Percentiles rank a stretch among this genome's conserved stretches.
Conservation (phyloP, 2,113 vertebrate species). For the Mormyrus iriodes region DNA sequence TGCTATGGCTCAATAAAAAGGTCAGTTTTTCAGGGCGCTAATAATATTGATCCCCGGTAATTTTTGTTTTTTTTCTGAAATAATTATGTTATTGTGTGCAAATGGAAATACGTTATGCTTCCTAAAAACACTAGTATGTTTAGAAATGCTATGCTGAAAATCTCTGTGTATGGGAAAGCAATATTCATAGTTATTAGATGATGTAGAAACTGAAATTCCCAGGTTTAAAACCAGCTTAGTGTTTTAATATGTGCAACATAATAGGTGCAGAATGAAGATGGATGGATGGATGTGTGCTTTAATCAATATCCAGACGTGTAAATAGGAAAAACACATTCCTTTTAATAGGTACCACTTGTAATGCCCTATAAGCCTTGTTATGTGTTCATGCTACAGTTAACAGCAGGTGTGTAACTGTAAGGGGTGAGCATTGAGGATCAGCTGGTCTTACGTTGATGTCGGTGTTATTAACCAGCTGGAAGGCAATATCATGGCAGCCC, state of each 20-base stretch:
- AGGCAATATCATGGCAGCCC: conserved; percentile 64
- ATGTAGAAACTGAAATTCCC: neutral
- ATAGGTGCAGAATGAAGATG: neutral
- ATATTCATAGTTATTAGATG: neutral
- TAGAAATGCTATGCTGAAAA: too few relatives aligned
- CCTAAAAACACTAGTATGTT: too few relatives aligned
- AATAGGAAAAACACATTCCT: neutral
- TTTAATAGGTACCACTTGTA: neutral
- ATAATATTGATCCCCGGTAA: too few relatives aligned
- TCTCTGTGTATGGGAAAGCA: neutral
- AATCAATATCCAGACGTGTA: neutral
- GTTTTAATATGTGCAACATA: neutral
- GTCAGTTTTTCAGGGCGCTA: too few relatives aligned
- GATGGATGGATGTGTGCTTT: neutral
- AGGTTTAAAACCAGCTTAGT: neutral
- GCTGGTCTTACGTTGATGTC: conserved; percentile 64
- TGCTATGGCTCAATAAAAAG: too few relatives aligned
- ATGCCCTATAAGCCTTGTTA: neutral
- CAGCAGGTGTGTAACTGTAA: neutral
- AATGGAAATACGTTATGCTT: too few relatives aligned
- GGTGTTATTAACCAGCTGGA: conserved; percentile 63
- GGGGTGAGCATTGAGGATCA: neutral
- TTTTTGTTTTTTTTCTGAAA: too few relatives aligned
- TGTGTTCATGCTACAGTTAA: neutral
- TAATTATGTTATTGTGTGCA: too few relatives aligned